Evolutionary conservation across 2,113 vertebrate genomes (phyloP), one percentile per base, ranked within the genome.

Genomic region (Pachycephala philippinensis): DNA sequence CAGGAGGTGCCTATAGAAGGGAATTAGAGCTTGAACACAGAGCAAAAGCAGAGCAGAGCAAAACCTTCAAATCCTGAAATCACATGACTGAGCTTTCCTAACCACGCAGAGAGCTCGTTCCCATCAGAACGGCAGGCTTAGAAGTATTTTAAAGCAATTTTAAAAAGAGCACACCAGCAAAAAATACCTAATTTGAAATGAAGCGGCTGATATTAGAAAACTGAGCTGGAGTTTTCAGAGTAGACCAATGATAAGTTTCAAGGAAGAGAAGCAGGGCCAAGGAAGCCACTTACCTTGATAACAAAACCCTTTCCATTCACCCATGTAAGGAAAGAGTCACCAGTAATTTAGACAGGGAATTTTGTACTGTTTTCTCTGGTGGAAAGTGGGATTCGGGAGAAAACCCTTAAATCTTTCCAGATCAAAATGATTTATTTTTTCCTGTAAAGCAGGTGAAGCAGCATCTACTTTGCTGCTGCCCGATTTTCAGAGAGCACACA

Each of bases 1-100:
- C 39, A 84, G 56, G 40, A 64, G n/a, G 47, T 64, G 47, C 30
- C 76, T 89, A 66, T 8, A 33, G 69, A 84, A 93, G 49, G 77
- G 94, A 95, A 95, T 96, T 92, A 75, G 60, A 93, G 91, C 83
- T 91, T 78, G 86, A 96, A 75, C 54, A 57, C 44, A 21, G 64
- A 92, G 47, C 28, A 84, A 78, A 90, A 91, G 5, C 74, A 83
- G 53, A 71, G 69, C 60, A 56, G 15, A 57, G 66, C 3, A 13
- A 92, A 94, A 74, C 44, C 52, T 94, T 47, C 76, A 87, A 88
- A 96, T 95, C 88, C 92, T 78, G 71, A 84, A 90, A 84, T 77
- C 87, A 6, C 88, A 96, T 92, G 95, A 90, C 79, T 89, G 83
- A 78, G 93, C 91, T 96, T 92, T 97, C 79, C 52, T 60, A 89